These are phyloP conservation scores for Tricholaema leucomelas DNA, from an alignment of 2,113 vertebrate genomes.

Conservation along the genomic window DNA sequence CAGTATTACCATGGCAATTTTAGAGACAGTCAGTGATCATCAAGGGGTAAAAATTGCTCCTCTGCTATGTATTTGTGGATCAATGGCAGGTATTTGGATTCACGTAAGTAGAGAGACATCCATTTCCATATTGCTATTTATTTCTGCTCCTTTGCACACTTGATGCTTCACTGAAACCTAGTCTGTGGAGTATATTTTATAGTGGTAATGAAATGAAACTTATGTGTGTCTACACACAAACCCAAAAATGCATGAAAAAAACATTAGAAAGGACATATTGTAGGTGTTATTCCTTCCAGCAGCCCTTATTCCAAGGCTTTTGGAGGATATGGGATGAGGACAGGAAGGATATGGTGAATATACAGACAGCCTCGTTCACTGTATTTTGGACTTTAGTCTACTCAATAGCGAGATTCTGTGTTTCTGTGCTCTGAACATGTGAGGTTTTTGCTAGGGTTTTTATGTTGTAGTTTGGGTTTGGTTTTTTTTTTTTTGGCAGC, in stretches of 20 bases:
- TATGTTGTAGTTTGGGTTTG: too few species aligned
- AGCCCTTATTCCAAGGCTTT: neutral
- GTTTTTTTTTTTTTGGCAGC: neutral
- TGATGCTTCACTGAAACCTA: neutral
- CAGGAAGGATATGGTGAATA: neutral
- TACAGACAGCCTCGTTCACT: neutral
- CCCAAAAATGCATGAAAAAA: neutral
- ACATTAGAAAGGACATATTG: neutral
- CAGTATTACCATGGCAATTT: neutral
- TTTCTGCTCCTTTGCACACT: neutral
- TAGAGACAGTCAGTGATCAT: neutral
- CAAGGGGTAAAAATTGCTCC: neutral
- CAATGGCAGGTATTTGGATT: neutral
- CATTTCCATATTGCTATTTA: neutral
- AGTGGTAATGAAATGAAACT: neutral
- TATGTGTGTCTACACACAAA: neutral
- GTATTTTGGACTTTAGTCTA: neutral
- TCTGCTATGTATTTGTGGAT: neutral
- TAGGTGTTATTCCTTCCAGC: neutral
- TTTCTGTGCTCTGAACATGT: accelerated
- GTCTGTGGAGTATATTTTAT: neutral
- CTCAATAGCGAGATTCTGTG: neutral
- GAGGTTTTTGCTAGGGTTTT: neutral
- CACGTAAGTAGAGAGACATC: neutral
- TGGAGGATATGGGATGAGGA: neutral